These are phyloP conservation scores for Mormyrops boulengeri DNA, from an alignment of 2,797 vertebrate genomes.

Conservation along the genomic window DNA sequence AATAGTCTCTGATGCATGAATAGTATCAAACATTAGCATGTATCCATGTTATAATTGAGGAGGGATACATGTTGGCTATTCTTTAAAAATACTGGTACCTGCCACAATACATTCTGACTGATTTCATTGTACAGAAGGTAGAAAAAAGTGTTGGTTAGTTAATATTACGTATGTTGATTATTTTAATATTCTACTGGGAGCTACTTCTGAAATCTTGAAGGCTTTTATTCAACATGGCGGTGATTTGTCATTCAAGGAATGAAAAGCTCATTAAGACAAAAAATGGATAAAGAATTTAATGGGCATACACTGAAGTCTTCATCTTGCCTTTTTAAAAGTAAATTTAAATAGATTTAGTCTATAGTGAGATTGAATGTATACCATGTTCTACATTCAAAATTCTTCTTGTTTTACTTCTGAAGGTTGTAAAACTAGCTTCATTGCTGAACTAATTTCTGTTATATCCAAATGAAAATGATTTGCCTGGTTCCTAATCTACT, in stretches of 20 bases:
- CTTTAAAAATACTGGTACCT: not conserved
- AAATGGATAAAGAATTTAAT: not conserved
- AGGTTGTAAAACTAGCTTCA: not conserved
- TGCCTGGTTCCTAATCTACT: not conserved
- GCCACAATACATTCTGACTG: not conserved
- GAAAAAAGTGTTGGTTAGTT: not conserved
- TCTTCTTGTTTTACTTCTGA: not conserved
- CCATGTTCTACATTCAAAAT: not conserved
- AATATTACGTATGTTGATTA: not conserved
- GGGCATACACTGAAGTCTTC: not conserved
- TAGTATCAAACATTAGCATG: not conserved
- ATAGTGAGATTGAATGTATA: not conserved
- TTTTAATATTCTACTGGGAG: not conserved
- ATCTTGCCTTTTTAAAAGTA: not conserved
- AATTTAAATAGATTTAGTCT: not conserved
- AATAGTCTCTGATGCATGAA: not conserved
- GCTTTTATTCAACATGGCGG: not conserved
- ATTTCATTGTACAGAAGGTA: not conserved
- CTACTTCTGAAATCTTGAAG: not conserved
- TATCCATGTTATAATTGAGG: not conserved
- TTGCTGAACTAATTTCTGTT: not conserved
- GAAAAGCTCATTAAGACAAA: not conserved
- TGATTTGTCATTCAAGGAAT: not conserved
- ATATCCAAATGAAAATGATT: not conserved
- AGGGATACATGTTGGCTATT: not conserved